Evolutionary conservation across 2,797 vertebrate species (phyloP), one percentile per base, ranked within the genome.

Genomic region (Brachyrhaphis roseni): DNA sequence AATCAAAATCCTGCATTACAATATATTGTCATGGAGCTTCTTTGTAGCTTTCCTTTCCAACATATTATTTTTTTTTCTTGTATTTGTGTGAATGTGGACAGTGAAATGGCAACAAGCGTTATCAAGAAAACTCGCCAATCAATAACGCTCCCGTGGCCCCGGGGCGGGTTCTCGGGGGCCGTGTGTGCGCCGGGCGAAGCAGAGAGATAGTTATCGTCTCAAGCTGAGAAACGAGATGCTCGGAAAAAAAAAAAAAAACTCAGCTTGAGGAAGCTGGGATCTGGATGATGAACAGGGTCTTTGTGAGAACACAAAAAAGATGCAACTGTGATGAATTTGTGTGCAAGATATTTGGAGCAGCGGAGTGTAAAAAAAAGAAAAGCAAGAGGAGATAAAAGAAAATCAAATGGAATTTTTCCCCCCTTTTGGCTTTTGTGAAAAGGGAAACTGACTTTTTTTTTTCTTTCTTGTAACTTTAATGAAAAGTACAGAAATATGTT

Each of bases 151-250:
- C 0, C 26, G 20, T 13, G 72, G 72, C 82, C 82, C 39, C 8
- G 0, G 71, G 36, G 55, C 80, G 83, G 57, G 76, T 79, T 84
- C 75, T 75, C 62, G 36, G 43, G 82, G 75, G 79, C 53, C 51
- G 0, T 39, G 68, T 43, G 46, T 70, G 75, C 76, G 59, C 79
- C 72, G 74, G 77, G 74, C 79, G 34, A 73, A 53, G 81, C 81
- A 76, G 26, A 85, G 86, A 91, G 90, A 94, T 90, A 78, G 82
- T 86, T 93, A 94, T 93, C 91, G 43, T 46, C 78, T 87, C 82
- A 72, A 31, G 75, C 88, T 91, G 91, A 94, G 88, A 82, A 92
- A 93, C 49, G 80, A 89, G 86, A 83, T 78, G 75, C 80, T 88
- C 70, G 82, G 59, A 91, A 91, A 91, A 91, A 8, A 46, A 49